These are phyloP conservation scores for Calyptommatus sinebrachiatus DNA, from an alignment of 2,113 vertebrate genomes.

Conservation along the genomic window DNA sequence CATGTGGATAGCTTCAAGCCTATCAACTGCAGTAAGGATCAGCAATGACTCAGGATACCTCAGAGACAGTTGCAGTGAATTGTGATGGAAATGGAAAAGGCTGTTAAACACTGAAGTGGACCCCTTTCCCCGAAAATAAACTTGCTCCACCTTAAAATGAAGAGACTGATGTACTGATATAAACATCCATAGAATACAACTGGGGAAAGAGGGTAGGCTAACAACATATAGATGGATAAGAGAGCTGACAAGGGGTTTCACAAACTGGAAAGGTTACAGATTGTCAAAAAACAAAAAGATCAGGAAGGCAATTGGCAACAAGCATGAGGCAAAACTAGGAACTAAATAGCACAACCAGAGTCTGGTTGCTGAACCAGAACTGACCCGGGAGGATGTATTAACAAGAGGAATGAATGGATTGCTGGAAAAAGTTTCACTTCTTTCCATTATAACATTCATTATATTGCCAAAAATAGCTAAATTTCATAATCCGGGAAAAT, in stretches of 20 bases:
- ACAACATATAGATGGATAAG: background rate
- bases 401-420: background rate
- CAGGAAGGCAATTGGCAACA: background rate
- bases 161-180: background rate
- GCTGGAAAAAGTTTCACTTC: background rate
- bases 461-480: background rate
- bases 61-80: no score
- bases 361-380: background rate
- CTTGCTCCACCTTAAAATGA: background rate
- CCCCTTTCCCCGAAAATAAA: background rate
- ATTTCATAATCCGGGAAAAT: background rate
- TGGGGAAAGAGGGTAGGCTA: background rate
- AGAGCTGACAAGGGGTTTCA: background rate
- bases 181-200: background rate
- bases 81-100: no score
- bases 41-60: no score
- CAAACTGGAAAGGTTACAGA: background rate
- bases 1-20: no score
- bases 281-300: background rate
- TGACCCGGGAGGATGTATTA: conserved; percentile 7
- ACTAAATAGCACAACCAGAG: background rate
- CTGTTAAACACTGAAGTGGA: background rate
- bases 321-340: background rate
- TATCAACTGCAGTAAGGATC: no score
- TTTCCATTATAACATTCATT: background rate